Conservation (phyloP, 2,888 invertebrate genomes). For the Dryobotodes eremita region DNA sequence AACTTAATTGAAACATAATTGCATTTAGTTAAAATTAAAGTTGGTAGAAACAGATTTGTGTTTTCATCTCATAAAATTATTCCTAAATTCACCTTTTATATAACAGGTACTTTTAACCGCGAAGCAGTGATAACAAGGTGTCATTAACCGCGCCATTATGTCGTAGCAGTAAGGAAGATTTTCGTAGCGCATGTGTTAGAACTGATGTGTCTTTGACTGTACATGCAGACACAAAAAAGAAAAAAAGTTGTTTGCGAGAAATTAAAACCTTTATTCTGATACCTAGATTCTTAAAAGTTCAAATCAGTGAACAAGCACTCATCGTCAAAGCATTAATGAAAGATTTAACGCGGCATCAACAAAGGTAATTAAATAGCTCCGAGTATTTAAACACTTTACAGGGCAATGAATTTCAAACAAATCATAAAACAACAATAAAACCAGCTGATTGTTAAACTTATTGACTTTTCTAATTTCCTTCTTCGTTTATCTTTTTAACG, state of each 20-base stretch:
- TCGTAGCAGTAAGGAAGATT: background rate
- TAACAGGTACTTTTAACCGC: background rate
- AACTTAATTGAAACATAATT: background rate
- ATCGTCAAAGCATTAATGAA: slow-evolving; percentile 13
- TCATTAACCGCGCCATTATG: background rate
- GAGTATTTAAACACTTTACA: slow-evolving; percentile 48
- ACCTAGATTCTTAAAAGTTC: background rate
- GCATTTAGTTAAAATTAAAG: background rate
- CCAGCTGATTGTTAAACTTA: slow-evolving; percentile 65
- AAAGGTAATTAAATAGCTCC: slow-evolving; percentile 45
- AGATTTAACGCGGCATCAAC: slow-evolving; percentile 27
- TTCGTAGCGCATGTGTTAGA: background rate
- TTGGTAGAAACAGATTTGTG: background rate
- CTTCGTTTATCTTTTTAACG: slow-evolving; percentile 70
- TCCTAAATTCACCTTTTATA: background rate
- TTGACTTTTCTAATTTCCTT: slow-evolving; percentile 44
- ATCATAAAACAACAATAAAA: slow-evolving; percentile 65
- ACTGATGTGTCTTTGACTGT: background rate
- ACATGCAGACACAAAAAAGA: background rate
- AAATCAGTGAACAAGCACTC: slow-evolving; percentile 30
- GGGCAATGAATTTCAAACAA: slow-evolving; percentile 53
- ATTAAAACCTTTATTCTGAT: background rate
- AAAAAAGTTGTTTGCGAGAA: background rate
- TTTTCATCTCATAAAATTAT: background rate
- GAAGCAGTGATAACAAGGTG: background rate